Percentiles rank a stretch among this genome's conserved stretches.
phyloP scores from a whole-genome alignment of 2,888 invertebrate species.

The Hydropsyche betteni region DNA sequence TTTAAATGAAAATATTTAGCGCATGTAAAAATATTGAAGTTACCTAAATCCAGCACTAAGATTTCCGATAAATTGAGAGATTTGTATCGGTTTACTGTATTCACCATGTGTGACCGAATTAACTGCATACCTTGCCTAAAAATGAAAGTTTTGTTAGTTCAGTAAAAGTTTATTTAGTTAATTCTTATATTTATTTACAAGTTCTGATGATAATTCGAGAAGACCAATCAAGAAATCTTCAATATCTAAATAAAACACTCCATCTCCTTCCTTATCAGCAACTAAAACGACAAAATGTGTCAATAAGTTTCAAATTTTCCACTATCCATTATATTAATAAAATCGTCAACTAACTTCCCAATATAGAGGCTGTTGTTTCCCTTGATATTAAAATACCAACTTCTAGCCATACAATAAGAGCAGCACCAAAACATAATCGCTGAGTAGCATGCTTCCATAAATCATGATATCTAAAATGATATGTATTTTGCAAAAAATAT shows the following conservation, averaged over 20 bases:
- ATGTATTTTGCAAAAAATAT: neutral
- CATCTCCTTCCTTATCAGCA: conserved; percentile 71
- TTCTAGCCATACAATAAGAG: conserved; percentile 83
- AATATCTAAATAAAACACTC: conserved; percentile 83
- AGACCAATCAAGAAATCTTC: conserved; percentile 91
- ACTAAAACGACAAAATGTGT: conserved; percentile 64
- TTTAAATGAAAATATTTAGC: neutral
- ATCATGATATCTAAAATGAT: conserved; percentile 74
- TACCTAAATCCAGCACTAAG: conserved; percentile 87
- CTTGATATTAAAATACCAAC: conserved; percentile 77
- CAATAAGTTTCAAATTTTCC: conserved; percentile 51
- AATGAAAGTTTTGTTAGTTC: conserved; percentile 48
- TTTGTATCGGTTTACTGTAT: conserved; percentile 81
- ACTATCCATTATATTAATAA: neutral
- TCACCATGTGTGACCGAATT: conserved; percentile 87
- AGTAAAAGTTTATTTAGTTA: neutral
- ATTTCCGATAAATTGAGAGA: conserved; percentile 86
- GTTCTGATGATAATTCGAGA: conserved; percentile 82
- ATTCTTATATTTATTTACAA: conserved; percentile 66
- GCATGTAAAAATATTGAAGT: neutral
- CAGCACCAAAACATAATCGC: conserved; percentile 78
- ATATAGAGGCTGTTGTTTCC: conserved; percentile 77
- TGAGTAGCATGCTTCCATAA: conserved; percentile 89
- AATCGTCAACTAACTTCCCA: conserved; percentile 72
- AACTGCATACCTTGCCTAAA: conserved; percentile 79